phyloP scores from a whole-genome alignment of 2,888 invertebrate genomes.

The Apocheima hispidaria region DNA sequence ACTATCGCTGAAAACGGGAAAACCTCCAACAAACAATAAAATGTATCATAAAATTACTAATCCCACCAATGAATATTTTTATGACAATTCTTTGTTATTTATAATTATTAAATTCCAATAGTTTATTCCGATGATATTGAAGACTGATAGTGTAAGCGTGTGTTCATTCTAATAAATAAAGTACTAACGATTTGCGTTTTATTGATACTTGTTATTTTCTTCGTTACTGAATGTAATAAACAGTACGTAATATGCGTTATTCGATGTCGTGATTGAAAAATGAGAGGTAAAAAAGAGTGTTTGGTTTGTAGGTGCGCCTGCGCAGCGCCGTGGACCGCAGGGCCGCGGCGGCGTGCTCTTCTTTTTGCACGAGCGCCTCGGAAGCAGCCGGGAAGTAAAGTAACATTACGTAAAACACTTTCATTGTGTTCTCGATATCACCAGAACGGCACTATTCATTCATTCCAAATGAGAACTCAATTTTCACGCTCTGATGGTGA shows the following conservation, averaged over 20 bases:
- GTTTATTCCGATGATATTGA: constrained; percentile 50
- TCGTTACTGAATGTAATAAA: constrained; percentile 37
- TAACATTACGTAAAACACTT: constrained; percentile 68
- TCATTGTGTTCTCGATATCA: constrained; percentile 72
- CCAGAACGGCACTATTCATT: constrained; percentile 53
- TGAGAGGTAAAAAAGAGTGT: constrained; percentile 23
- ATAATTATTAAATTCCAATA: constrained; percentile 48
- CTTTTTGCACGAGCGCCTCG: constrained; percentile 55
- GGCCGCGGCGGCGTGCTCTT: constrained; percentile 43
- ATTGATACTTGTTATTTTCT: constrained; percentile 29
- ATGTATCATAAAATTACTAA: constrained; percentile 35
- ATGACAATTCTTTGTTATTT: constrained; percentile 64
- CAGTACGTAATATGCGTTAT: constrained; percentile 45
- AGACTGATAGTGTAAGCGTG: constrained; percentile 76
- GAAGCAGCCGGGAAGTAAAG: constrained; percentile 57
- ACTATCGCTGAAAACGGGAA: constrained; percentile 61
- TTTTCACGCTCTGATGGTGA: constrained; percentile 56
- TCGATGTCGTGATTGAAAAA: constrained; percentile 44
- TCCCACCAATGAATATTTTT: constrained; percentile 63
- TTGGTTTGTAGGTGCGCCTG: not conserved
- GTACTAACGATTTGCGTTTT: constrained; percentile 47
- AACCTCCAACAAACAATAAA: constrained; percentile 62
- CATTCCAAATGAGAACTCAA: constrained; percentile 52
- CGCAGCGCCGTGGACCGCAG: constrained; percentile 11
- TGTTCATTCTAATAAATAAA: constrained; percentile 60